Evolutionary conservation across 2,797 vertebrate genomes (phyloP).

Genomic region (Lates japonicus): DNA sequence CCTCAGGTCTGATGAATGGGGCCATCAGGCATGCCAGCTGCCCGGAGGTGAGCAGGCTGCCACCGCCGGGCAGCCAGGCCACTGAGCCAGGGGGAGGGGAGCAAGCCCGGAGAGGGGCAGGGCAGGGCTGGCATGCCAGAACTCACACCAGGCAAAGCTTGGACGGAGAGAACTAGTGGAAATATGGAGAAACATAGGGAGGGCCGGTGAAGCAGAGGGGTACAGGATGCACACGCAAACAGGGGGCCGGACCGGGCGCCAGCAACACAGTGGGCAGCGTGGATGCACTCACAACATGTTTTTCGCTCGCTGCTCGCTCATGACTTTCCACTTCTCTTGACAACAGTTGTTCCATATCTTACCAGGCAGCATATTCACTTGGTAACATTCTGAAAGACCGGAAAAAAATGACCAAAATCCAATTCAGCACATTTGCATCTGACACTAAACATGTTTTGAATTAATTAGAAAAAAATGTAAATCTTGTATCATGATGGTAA

Average conservation of each 20-base stretch:
- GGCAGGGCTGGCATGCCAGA: slow-evolving; percentile 79
- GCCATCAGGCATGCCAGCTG: slow-evolving; percentile 88
- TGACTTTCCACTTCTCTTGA: slow-evolving; percentile 74
- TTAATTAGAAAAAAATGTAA: slow-evolving; percentile 47
- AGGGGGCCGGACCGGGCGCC: slow-evolving; percentile 70
- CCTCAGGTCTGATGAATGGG: slow-evolving; percentile 83
- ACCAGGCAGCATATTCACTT: slow-evolving; percentile 19
- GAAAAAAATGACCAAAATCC: slow-evolving; percentile 11
- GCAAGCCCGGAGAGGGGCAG: slow-evolving; percentile 59
- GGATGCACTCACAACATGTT: slow-evolving; percentile 77
- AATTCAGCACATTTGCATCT: slow-evolving; percentile 26
- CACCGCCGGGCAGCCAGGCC: slow-evolving; percentile 76
- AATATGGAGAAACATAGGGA: slow-evolving; percentile 77
- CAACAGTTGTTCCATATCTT: slow-evolving; percentile 62
- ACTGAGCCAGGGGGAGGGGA: slow-evolving; percentile 78
- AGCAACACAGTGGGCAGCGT: slow-evolving; percentile 75
- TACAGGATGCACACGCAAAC: slow-evolving; percentile 79
- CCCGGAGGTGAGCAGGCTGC: slow-evolving; percentile 87
- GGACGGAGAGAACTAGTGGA: slow-evolving; percentile 71
- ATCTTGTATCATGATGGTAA: slow-evolving; percentile 12
- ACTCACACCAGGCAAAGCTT: slow-evolving; percentile 80
- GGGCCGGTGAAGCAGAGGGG: slow-evolving; percentile 79
- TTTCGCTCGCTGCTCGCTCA: slow-evolving; percentile 69
- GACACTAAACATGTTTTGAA: slow-evolving; percentile 34
- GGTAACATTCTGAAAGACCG: slow-evolving; percentile 9